Conservation (phyloP, 2,797 vertebrate species). For the Trichosurus vulpecula region DNA sequence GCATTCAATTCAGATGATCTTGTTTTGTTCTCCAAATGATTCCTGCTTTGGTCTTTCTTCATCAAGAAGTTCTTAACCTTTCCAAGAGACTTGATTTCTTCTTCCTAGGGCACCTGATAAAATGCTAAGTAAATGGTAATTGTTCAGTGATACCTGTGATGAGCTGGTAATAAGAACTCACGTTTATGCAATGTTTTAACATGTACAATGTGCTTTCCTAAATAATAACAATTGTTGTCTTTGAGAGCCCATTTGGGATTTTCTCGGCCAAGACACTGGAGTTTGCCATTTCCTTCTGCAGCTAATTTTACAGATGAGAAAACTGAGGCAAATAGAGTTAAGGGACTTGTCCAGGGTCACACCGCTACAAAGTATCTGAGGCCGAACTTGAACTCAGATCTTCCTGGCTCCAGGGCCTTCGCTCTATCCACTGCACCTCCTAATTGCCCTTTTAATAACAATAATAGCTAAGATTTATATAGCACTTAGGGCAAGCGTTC, state of each 20-base stretch:
- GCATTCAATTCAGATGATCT: not conserved
- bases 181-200: not conserved
- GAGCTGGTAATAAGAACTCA: not conserved
- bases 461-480: not conserved
- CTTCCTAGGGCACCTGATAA: not conserved
- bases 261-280: not conserved
- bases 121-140: not conserved
- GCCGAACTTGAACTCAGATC: not conserved
- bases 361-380: not conserved
- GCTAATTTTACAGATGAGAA: not conserved
- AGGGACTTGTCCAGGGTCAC: not conserved
- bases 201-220: not conserved
- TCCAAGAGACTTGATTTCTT: not conserved
- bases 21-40: not conserved
- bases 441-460: not conserved
- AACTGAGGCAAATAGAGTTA: not conserved
- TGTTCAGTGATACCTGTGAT: not conserved
- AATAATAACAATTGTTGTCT: not conserved
- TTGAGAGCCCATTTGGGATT: not conserved
- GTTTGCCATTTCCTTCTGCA: not conserved
- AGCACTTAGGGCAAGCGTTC: not conserved
- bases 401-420: not conserved
- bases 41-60: no score
- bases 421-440: not conserved
- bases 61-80: not conserved